phyloP scores from a whole-genome alignment of 2,113 vertebrate genomes.

The Chionodraco myersi region DNA sequence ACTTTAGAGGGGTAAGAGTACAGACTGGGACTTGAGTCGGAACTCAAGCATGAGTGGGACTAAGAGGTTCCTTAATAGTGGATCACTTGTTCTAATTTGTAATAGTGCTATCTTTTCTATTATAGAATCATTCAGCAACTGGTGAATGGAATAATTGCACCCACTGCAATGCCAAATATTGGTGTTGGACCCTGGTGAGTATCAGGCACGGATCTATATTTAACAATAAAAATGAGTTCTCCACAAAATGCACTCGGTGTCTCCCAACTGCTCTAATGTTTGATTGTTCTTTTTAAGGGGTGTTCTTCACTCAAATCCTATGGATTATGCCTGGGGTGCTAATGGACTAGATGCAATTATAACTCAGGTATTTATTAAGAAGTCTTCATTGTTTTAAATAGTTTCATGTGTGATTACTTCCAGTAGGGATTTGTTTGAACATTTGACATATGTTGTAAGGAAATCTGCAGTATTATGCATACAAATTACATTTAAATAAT shows the following conservation, averaged over 20 bases:
- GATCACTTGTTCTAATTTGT: background rate
- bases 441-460: background rate
- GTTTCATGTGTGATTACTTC: background rate
- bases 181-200: slow-evolving; percentile 96
- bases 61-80: background rate
- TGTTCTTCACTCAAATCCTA: slow-evolving; percentile 95
- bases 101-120: slow-evolving; percentile 38
- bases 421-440: background rate
- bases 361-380: slow-evolving; percentile 88
- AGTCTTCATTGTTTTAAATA: background rate
- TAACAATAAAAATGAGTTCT: background rate
- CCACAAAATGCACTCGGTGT: background rate
- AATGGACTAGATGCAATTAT: slow-evolving; percentile 96
- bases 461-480: background rate
- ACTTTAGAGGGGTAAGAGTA: slow-evolving; percentile 90
- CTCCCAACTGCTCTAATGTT: background rate
- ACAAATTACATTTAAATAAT: background rate
- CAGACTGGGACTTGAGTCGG: background rate
- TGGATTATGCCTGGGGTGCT: slow-evolving; percentile 98
- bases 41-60: background rate
- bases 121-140: slow-evolving; percentile 95
- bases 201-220: background rate
- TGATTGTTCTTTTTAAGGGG: slow-evolving; percentile 84
- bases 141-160: slow-evolving; percentile 96
- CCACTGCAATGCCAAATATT: slow-evolving; percentile 93